Conservation (phyloP, 2,888 invertebrate species). For the Cantharis rufa region DNA sequence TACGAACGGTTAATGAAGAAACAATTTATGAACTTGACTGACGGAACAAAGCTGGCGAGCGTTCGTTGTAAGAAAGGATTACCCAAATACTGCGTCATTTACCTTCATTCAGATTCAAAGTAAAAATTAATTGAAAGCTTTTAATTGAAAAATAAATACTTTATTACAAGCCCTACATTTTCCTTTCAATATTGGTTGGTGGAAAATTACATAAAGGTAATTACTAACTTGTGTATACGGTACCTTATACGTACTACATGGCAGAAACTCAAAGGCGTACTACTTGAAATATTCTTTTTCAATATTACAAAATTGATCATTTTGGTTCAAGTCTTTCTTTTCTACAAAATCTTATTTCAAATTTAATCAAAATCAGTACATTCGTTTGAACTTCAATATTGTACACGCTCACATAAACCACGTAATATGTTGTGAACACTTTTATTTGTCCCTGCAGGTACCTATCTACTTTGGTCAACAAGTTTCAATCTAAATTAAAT, state of each 20-base stretch:
- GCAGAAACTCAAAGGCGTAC: neutral
- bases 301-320: neutral
- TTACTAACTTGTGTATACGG: neutral
- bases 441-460: neutral
- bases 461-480: neutral
- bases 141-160: neutral
- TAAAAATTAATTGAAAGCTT: neutral
- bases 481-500: neutral
- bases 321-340: neutral
- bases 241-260: neutral
- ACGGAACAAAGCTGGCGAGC: neutral
- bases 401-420: neutral
- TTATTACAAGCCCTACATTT: neutral
- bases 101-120: neutral
- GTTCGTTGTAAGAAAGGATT: neutral
- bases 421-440: neutral
- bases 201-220: neutral
- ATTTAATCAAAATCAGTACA: neutral
- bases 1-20: neutral
- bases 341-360: neutral
- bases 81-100: neutral
- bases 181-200: neutral
- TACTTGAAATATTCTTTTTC: neutral
- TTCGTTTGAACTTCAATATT: neutral
- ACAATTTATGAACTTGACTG: neutral